Conservation (phyloP, 2,797 vertebrate genomes). For the Enteromius radiatus region DNA sequence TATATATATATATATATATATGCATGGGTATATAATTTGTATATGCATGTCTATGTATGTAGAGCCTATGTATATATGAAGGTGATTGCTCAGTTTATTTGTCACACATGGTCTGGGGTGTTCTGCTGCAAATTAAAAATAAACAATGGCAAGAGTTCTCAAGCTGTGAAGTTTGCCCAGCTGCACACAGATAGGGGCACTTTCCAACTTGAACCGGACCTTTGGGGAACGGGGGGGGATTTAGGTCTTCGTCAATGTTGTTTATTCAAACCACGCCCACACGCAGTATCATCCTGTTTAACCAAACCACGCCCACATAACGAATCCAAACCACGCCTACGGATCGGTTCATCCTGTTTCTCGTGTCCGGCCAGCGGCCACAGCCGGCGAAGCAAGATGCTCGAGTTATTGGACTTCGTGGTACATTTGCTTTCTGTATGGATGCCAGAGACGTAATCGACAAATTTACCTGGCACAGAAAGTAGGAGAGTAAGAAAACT, state of each 20-base stretch:
- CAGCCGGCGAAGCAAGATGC: conserved; percentile 8
- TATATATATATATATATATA: background rate
- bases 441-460: background rate
- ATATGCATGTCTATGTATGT: background rate
- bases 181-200: conserved; percentile 45
- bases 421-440: background rate
- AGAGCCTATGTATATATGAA: background rate
- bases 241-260: background rate
- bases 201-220: conserved; percentile 30
- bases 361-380: conserved; percentile 41
- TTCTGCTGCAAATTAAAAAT: conserved; percentile 47
- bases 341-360: conserved; percentile 46
- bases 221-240: background rate
- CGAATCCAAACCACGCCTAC: conserved; percentile 2
- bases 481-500: background rate
- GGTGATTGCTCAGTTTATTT: conserved; percentile 21
- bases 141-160: conserved; percentile 35
- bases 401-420: background rate
- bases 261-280: conserved; percentile 35
- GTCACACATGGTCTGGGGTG: conserved; percentile 27
- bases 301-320: conserved; percentile 12
- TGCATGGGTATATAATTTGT: too few relatives aligned
- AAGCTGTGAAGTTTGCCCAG: conserved; percentile 62
- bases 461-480: background rate
- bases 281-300: conserved; percentile 19